These are phyloP conservation scores for Eumacrocentrus americanus DNA, from an alignment of 2,888 invertebrate genomes.

Conservation along the genomic window DNA sequence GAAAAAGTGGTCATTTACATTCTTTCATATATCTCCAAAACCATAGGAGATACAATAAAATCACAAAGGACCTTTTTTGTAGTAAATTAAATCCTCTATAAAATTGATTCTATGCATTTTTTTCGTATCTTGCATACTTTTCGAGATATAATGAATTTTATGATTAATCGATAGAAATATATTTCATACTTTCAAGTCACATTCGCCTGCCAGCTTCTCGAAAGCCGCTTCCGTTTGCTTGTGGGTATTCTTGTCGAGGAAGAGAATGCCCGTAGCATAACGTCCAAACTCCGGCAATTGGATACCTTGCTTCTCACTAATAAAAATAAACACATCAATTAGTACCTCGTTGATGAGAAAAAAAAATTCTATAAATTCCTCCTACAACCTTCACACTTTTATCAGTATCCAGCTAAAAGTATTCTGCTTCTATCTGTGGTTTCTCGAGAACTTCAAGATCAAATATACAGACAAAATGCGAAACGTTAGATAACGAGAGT, in stretches of 20 bases:
- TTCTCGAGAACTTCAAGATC: background rate
- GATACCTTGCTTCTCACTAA: conserved; percentile 80
- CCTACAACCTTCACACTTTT: no score
- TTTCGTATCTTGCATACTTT: no score
- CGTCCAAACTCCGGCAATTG: conserved; percentile 84
- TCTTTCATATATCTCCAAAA: no score
- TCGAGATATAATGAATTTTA: no score
- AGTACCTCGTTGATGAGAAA: no score
- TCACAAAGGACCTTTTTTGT: no score
- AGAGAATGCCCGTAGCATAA: conserved; percentile 97
- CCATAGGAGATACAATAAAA: conserved; percentile 12
- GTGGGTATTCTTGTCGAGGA: conserved; percentile 84
- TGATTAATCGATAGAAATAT: conserved; percentile 1
- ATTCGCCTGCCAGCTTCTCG: conserved; percentile 77
- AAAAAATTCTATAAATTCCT: no score
- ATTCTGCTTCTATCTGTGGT: background rate
- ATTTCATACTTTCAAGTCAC: conserved; percentile 70
- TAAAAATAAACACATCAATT: no score
- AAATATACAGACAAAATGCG: background rate
- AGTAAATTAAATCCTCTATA: no score
- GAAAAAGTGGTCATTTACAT: no score
- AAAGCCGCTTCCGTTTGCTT: conserved; percentile 82
- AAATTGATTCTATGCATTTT: background rate
- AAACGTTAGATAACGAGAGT: conserved; percentile 13
- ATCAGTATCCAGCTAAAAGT: background rate